Base-by-base conservation (phyloP, 1,140 invertebrate species). In the Lepidurus packardi region DNA sequence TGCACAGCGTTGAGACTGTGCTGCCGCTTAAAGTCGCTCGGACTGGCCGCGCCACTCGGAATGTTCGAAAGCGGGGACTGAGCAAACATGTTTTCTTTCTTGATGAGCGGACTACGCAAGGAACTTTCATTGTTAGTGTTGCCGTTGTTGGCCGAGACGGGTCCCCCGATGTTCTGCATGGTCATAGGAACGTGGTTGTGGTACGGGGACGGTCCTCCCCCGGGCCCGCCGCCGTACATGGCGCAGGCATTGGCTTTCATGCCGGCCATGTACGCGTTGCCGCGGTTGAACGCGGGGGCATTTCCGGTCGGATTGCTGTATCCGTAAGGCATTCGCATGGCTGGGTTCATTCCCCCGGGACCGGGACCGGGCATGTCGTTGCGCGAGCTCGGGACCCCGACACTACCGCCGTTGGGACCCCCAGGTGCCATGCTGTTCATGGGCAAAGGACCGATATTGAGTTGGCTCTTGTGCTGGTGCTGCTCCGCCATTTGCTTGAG, bases 401-500 rank as follows among this genome's bases (percentile, higher is more conserved):
- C 73, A 79, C 53, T 43, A 45, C 21, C n/a, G 78, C 74, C 76
- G 81, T 79, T 80, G 43, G 74, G 77, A 42, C 75, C 78, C 11
- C 78, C 79, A 16, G 81, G 75, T 42, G 65, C 77, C 75, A 81
- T 79, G 34, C 34, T 34, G 13, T 74, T 77, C 76, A 77, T 77
- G 21, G 79, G 13, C 45, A 86, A 79, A 86, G 80, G 83, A 84
- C 80, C 85, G 82, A 89, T 86, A 44, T 88, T 86, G 82, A 89
- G 87, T 80, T 89, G 89, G 79, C 88, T 90, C 84, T 93, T 95
- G 85, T 95, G 93, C 85, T 97, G 94, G 84, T 97, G 95, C 83
- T 97, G 95, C 83, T 97, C 94, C 6, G 95, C 95, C 94, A 97
- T 96, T 82, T 97, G 94, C 84, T 97, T 97, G 11, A 97, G 86